Conservation (phyloP, 2,888 invertebrate species). For the Pteria penguin region DNA sequence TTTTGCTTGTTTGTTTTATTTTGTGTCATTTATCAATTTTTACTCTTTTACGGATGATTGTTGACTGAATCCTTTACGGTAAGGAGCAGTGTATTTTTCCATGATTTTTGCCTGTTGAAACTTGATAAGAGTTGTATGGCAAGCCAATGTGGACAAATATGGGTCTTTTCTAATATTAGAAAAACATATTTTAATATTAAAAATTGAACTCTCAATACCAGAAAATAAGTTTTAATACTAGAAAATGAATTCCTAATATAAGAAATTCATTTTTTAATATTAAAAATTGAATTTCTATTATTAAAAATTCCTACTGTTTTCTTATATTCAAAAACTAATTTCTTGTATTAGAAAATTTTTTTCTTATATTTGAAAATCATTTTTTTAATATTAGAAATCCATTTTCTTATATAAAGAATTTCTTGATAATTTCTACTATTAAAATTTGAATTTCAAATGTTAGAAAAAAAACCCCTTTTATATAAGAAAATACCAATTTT, state of each 20-base stretch:
- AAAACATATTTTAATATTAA: background rate
- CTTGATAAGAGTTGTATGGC: no score
- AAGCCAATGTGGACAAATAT: background rate
- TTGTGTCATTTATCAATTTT: no score
- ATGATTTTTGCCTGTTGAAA: no score
- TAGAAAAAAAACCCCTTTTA: background rate
- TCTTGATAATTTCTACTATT: no score
- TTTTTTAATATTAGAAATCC: background rate
- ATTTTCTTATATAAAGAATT: background rate
- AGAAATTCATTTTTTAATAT: background rate
- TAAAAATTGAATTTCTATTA: background rate
- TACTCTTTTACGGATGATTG: no score
- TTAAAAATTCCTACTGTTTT: background rate
- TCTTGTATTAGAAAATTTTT: background rate
- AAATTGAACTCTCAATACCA: background rate
- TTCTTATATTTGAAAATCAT: background rate
- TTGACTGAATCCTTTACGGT: no score
- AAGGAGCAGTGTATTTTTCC: no score
- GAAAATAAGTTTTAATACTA: background rate
- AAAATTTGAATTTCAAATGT: background rate
- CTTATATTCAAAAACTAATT: background rate
- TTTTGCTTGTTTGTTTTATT: no score
- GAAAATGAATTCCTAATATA: background rate
- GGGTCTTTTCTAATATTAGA: background rate
- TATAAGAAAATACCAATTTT: background rate